Evolutionary conservation across 2,797 vertebrate genomes (phyloP).

Genomic region (Acanthornis magna): DNA sequence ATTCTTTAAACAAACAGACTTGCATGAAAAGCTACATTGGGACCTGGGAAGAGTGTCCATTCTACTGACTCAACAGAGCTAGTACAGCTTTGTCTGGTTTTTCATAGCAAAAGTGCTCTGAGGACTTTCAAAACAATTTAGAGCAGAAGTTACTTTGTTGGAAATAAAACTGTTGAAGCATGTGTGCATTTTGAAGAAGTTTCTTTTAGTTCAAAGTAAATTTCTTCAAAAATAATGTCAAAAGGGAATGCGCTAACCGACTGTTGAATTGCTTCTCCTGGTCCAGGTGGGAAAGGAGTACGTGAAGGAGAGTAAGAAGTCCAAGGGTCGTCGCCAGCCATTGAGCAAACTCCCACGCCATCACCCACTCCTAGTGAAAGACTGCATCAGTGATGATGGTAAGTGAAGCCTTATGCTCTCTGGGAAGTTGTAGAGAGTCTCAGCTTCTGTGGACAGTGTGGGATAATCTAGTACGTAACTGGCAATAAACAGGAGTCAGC

Average conservation of each 20-base stretch:
- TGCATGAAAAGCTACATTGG: not conserved
- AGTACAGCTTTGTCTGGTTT: not conserved
- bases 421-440: not conserved
- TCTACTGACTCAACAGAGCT: not conserved
- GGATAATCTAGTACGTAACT: not conserved
- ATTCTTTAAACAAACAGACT: not conserved
- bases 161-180: not conserved
- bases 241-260: rapidly evolving
- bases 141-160: not conserved
- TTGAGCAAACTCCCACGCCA: slow-evolving; percentile 88
- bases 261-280: slow-evolving; percentile 24
- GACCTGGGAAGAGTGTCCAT: not conserved
- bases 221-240: not conserved
- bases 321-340: slow-evolving; percentile 85
- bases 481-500: not conserved
- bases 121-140: not conserved
- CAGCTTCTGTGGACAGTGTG: not conserved
- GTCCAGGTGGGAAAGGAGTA: slow-evolving; percentile 80
- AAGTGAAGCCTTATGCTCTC: slow-evolving; percentile 36
- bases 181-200: not conserved
- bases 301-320: slow-evolving; percentile 82
- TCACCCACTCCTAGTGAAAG: slow-evolving; percentile 88
- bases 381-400: slow-evolving; percentile 91
- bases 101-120: not conserved
- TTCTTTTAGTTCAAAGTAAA: not conserved